Conservation (phyloP, 2,113 vertebrate genomes). For the Chunga burmeisteri region DNA sequence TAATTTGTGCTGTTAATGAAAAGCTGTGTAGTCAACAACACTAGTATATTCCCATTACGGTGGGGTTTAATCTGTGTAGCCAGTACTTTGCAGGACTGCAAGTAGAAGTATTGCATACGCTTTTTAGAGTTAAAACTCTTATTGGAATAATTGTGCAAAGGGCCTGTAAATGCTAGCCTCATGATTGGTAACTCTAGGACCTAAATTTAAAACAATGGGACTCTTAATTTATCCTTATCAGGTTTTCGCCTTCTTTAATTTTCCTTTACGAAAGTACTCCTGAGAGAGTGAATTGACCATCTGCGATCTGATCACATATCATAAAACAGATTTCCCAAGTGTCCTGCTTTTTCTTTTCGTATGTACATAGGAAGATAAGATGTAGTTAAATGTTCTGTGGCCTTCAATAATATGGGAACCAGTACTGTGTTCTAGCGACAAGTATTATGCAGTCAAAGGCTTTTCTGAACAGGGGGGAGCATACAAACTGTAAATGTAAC, state of each 20-base stretch:
- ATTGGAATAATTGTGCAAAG: not conserved
- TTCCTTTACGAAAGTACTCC: not conserved
- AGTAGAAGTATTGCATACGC: not conserved
- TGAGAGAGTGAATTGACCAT: not conserved
- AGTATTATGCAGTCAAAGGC: slow-evolving; percentile 34
- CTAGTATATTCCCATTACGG: not conserved
- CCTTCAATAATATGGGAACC: slow-evolving; percentile 68
- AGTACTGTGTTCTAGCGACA: slow-evolving; percentile 54
- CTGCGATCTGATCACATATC: slow-evolving; percentile 26
- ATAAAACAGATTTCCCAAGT: slow-evolving; percentile 63
- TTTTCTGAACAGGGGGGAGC: slow-evolving; percentile 37
- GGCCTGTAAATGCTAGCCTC: not conserved
- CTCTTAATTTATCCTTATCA: not conserved
- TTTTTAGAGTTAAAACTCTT: slow-evolving; percentile 4
- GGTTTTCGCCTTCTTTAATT: slow-evolving; percentile 49
- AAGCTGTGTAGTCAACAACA: not conserved
- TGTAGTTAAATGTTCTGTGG: slow-evolving; percentile 71
- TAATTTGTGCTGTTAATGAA: slow-evolving; percentile 25
- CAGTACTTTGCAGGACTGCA: slow-evolving; percentile 8
- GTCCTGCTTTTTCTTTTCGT: slow-evolving; percentile 63
- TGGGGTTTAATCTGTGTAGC: not conserved
- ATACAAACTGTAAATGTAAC: not conserved
- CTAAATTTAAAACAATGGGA: not conserved
- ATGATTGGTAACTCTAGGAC: not conserved
- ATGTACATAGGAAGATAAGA: slow-evolving; percentile 33